These are phyloP conservation scores for Helicoverpa assulta DNA, from an alignment of 2,888 invertebrate genomes.

Conservation along the genomic window DNA sequence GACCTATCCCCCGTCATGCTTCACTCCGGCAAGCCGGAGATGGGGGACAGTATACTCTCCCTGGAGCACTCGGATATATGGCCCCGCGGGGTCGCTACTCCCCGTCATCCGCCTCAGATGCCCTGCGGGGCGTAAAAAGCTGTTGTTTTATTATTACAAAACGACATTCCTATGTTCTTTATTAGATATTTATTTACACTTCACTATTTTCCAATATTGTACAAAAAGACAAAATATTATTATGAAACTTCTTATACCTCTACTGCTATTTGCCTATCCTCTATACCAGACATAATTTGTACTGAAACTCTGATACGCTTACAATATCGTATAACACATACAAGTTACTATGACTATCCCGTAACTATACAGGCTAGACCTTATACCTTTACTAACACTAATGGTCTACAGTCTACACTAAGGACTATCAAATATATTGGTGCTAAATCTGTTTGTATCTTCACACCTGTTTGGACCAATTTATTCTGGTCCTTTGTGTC, in stretches of 20 bases:
- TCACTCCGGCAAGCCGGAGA: too few relatives aligned
- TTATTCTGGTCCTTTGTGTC: slow-evolving; percentile 35
- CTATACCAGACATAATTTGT: slow-evolving; percentile 25
- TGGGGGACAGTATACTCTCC: too few relatives aligned
- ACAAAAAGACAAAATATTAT: neutral
- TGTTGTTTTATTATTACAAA: too few relatives aligned
- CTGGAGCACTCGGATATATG: too few relatives aligned
- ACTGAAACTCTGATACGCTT: slow-evolving; percentile 24
- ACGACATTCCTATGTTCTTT: too few relatives aligned
- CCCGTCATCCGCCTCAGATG: too few relatives aligned
- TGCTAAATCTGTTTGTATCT: neutral
- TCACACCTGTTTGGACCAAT: slow-evolving; percentile 9
- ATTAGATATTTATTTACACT: too few relatives aligned
- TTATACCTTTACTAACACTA: slow-evolving; percentile 3
- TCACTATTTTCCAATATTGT: too few relatives aligned
- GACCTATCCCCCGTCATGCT: too few relatives aligned
- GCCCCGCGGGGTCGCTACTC: too few relatives aligned
- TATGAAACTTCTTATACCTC: neutral
- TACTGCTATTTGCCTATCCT: neutral
- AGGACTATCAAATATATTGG: neutral
- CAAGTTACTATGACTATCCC: slow-evolving; percentile 11
- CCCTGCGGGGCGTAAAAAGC: too few relatives aligned
- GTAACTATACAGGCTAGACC: neutral
- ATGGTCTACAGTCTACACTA: neutral
- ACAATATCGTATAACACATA: slow-evolving; percentile 12